Base-by-base conservation (phyloP, 2,113 vertebrate genomes). In the Cacatua alba region DNA sequence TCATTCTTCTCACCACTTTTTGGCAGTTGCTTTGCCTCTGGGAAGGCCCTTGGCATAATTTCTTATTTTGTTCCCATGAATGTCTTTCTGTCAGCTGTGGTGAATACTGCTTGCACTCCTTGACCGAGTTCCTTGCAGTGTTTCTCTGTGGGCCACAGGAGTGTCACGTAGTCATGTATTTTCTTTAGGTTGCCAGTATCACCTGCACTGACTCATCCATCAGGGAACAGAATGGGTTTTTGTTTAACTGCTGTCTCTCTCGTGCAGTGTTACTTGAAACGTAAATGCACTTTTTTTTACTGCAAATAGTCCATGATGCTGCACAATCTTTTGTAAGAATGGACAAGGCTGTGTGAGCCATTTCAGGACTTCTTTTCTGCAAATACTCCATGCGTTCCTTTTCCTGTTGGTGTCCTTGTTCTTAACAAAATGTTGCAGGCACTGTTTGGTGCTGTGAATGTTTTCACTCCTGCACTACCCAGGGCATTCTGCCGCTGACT, bases 71-170 rank as follows among this genome's bases (percentile, higher is more conserved):
- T 70, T 90, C 26, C 37, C 57, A 70, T 57, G 39, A 83, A 78
- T 52, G 39, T 57, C 81, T 93, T 94, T 88, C 63, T 94, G 72
- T 84, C 92, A 94, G 48, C 28, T 76, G 52, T 37, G n/a, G 52
- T 43, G 43, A 92, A 43, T 52, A 17, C 7, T 83, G 72, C 76
- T 90, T 81, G 44, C 44, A 26, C 11, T 76, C 57, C 28, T 51
- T 80, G 41, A 70, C 76, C 51, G 51, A 80, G 17, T 17, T 93
- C 51, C 44, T 88, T 57, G 33, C 62, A 78, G 69, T 33, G 28
- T 44, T 57, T 84, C 64, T 89, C 79, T 72, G 68, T 67, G 68
- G 82, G 43, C 72, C n/a, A 20, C 80, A 57, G 3, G 13, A 10
- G 18, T 92, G 55, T 89, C 65, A 84, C 0, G 0, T 11, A 86